phyloP scores from a whole-genome alignment of 2,113 vertebrate genomes.

The Vicugna pacos region DNA sequence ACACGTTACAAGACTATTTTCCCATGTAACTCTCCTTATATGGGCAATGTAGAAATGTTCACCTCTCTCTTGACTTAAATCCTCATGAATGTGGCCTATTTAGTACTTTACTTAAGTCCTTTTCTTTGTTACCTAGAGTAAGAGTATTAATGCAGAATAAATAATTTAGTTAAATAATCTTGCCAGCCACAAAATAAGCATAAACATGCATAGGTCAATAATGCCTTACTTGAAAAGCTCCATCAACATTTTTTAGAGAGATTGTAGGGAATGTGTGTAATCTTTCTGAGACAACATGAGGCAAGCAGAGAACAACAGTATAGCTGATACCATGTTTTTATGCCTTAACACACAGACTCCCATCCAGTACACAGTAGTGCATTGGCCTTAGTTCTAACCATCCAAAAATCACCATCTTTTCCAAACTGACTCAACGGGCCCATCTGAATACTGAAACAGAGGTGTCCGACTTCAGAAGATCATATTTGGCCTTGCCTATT shows the following conservation, averaged over 20 bases:
- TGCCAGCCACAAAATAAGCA: background rate
- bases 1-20: background rate
- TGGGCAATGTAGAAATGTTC: background rate
- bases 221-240: background rate
- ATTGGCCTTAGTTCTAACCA: background rate
- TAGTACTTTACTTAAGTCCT: background rate
- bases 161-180: background rate
- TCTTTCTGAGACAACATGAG: background rate
- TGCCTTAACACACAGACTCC: no score
- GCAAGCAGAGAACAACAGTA: background rate
- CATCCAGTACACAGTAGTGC: background rate
- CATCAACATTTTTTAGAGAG: background rate
- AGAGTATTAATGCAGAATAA: background rate
- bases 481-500: background rate
- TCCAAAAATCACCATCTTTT: background rate
- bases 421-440: background rate
- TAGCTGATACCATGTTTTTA: background rate
- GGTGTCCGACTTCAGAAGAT: background rate
- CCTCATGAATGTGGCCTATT: background rate
- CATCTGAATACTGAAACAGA: background rate
- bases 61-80: background rate
- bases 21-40: background rate
- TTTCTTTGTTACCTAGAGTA: background rate
- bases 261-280: background rate
- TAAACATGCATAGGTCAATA: background rate